Conservation (phyloP, 2,113 vertebrate genomes). For the Pomatorhinus ruficollis region DNA sequence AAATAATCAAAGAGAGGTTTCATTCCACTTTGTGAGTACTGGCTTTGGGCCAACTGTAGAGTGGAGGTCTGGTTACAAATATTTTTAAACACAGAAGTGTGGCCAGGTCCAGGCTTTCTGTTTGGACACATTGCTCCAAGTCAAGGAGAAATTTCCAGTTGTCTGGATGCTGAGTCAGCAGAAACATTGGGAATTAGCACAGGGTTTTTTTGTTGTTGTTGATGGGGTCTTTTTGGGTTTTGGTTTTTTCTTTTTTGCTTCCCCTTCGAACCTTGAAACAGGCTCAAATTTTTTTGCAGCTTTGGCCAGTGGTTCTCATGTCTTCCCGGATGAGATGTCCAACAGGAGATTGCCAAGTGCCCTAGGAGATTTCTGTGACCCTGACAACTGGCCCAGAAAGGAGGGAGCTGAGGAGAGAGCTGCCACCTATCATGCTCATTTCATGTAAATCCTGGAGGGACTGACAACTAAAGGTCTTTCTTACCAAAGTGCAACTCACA, state of each 20-base stretch:
- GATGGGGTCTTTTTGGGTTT: too few relatives aligned
- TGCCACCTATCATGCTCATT: not conserved
- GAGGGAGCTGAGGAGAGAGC: not conserved
- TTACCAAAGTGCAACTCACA: not conserved
- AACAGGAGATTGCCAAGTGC: not conserved
- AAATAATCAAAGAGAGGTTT: conserved; percentile 34
- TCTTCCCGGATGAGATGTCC: not conserved
- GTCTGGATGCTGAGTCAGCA: conserved; percentile 43
- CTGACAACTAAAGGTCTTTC: conserved; percentile 33
- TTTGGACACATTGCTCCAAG: not conserved
- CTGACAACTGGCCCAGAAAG: conserved; percentile 1
- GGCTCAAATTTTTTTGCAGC: not conserved
- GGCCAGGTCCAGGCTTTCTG: conserved; percentile 17
- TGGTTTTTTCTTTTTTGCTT: not conserved
- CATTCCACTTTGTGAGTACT: conserved; percentile 26
- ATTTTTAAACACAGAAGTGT: not conserved
- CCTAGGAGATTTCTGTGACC: conserved; percentile 12
- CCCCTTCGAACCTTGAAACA: not conserved
- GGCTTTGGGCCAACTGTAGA: not conserved
- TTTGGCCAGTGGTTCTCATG: not conserved
- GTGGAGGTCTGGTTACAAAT: conserved; percentile 1
- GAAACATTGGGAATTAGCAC: not conserved
- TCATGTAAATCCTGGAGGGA: conserved; percentile 27
- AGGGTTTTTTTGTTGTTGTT: fast-evolving
- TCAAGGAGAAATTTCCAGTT: conserved; percentile 41